phyloP scores from a whole-genome alignment of 2,113 vertebrate species.

The Peromyscus californicus region DNA sequence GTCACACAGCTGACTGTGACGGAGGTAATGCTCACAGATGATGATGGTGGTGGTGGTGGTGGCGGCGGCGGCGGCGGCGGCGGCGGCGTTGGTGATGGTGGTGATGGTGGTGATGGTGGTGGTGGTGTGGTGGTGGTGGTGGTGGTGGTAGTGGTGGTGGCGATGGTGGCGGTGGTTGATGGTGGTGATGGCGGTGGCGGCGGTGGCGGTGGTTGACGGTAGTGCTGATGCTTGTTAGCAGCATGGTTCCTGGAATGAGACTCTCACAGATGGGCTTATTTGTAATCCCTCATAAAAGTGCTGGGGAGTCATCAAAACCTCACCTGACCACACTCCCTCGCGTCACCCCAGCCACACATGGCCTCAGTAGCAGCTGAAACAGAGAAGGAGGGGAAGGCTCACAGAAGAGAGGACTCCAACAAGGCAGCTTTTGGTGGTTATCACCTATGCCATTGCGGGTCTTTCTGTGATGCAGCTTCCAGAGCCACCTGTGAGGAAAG shows the following conservation, averaged over 20 bases:
- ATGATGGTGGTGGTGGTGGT: not conserved
- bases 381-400: not conserved
- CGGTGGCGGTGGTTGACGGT: not conserved
- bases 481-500: not conserved
- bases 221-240: not conserved
- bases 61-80: not conserved
- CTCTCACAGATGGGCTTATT: too few relatives aligned
- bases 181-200: not conserved
- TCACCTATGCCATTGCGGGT: not conserved
- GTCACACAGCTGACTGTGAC: not conserved
- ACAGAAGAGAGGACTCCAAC: not conserved
- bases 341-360: not conserved
- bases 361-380: not conserved
- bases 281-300: not conserved
- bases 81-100: not conserved
- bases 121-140: not conserved
- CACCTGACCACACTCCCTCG: not conserved
- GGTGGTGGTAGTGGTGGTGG: not conserved
- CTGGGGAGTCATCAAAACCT: not conserved
- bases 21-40: not conserved
- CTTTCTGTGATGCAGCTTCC: not conserved
- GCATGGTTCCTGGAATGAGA: not conserved
- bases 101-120: not conserved
- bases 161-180: not conserved
- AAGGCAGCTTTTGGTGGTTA: not conserved